A percentile compares a stretch with the other conserved stretches of the same genome.
Evolutionary conservation across 2,888 invertebrate species (phyloP).

Genomic region (Orthosia cruda): DNA sequence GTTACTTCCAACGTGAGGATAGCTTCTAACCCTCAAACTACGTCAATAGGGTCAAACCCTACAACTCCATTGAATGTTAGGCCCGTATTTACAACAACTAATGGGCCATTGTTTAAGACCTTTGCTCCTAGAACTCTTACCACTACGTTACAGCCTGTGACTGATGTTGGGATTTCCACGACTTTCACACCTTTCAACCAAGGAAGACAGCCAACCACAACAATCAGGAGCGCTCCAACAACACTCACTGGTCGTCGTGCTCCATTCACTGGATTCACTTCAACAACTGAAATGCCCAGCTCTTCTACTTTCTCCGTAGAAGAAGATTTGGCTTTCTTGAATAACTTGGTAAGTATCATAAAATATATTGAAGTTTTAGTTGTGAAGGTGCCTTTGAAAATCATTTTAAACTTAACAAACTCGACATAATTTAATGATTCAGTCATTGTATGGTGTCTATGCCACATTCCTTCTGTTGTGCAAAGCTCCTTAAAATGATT

Average conservation of each 20-base stretch:
- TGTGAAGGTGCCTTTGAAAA: background rate
- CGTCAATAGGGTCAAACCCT: conserved; percentile 83
- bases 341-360: conserved; percentile 90
- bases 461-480: background rate
- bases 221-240: conserved; percentile 71
- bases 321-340: conserved; percentile 92
- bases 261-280: conserved; percentile 73
- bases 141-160: conserved; percentile 77
- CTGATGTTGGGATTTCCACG: conserved; percentile 85
- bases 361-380: background rate
- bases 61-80: conserved; percentile 84
- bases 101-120: conserved; percentile 76
- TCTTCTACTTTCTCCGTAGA: conserved; percentile 89
- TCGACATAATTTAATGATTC: background rate
- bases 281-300: conserved; percentile 87
- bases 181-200: conserved; percentile 83
- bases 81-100: conserved; percentile 83
- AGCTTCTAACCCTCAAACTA: conserved; percentile 85
- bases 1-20: conserved; percentile 88
- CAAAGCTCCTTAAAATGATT: background rate
- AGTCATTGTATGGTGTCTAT: too few relatives aligned
- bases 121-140: conserved; percentile 80
- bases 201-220: conserved; percentile 78
- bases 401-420: background rate
- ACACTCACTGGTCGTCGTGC: conserved; percentile 76